A percentile compares a stretch with the other conserved stretches of the same genome.
These are phyloP conservation scores for Chelonia mydas DNA, from an alignment of 2,797 vertebrate species.

Conservation along the genomic window DNA sequence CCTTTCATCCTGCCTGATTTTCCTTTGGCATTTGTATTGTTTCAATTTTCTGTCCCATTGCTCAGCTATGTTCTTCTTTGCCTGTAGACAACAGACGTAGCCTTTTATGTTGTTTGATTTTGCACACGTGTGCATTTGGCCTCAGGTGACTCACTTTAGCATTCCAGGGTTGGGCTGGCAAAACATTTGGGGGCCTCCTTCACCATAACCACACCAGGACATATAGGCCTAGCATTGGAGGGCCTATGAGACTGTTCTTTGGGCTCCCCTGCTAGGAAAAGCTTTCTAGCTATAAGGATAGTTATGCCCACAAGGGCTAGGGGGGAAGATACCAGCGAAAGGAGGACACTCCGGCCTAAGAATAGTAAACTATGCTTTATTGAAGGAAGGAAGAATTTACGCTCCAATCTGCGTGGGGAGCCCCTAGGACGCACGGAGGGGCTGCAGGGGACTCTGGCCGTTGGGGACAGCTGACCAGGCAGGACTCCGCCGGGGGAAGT, in stretches of 20 bases:
- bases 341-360: too few species aligned
- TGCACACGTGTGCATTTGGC: accelerated
- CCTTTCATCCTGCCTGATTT: neutral
- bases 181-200: accelerated
- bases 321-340: too few species aligned
- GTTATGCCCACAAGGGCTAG: too few species aligned
- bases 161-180: neutral
- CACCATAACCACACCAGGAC: accelerated
- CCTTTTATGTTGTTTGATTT: accelerated
- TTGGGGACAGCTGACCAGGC: too few species aligned
- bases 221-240: neutral
- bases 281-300: too few species aligned
- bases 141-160: accelerated
- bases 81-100: neutral
- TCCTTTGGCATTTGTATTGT: accelerated
- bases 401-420: too few species aligned
- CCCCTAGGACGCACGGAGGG: too few species aligned
- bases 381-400: too few species aligned
- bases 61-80: neutral
- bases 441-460: too few species aligned
- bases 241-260: neutral
- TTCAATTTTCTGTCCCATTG: neutral
- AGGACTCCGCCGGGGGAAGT: too few species aligned
- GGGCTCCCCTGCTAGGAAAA: neutral
- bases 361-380: too few species aligned